phyloP scores from a whole-genome alignment of 2,888 invertebrate genomes.

The Serrognathus titanus region DNA sequence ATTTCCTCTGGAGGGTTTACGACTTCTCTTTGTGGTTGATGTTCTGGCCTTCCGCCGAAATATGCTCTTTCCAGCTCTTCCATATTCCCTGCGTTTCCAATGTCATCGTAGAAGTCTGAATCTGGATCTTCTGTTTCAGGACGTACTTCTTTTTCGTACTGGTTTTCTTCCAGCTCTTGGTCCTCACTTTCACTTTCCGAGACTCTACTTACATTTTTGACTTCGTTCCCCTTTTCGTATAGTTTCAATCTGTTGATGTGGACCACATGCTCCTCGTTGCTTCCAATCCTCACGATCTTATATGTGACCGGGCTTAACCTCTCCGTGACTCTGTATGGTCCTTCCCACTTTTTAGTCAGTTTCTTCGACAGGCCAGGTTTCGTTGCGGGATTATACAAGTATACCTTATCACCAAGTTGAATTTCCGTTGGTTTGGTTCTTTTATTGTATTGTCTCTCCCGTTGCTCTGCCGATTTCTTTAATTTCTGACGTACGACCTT shows the following conservation, averaged over 20 bases:
- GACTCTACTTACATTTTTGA: not conserved
- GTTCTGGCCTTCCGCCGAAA: too few species aligned
- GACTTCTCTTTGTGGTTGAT: too few species aligned
- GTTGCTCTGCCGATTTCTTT: not conserved
- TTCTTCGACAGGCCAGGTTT: not conserved
- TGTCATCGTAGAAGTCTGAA: too few species aligned
- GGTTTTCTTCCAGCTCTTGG: too few species aligned
- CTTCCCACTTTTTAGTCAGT: not conserved
- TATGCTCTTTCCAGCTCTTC: not conserved
- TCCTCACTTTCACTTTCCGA: too few species aligned
- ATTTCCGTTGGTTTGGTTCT: not conserved
- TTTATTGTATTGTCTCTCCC: not conserved
- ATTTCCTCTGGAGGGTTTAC: too few species aligned
- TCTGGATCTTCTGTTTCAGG: too few species aligned
- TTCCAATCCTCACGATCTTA: not conserved
- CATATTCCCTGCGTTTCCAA: not conserved
- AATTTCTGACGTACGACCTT: not conserved
- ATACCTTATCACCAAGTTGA: not conserved
- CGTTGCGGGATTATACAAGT: not conserved
- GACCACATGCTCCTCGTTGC: not conserved
- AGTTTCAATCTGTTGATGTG: not conserved
- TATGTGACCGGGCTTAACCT: not conserved
- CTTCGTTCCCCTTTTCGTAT: not conserved
- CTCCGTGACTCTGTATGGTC: not conserved
- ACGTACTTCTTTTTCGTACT: too few species aligned